Percentiles rank a stretch among this genome's conserved stretches.
Conservation (phyloP, 37 sponge, comb jelly and placozoan species). For the Agelas oroides region DNA sequence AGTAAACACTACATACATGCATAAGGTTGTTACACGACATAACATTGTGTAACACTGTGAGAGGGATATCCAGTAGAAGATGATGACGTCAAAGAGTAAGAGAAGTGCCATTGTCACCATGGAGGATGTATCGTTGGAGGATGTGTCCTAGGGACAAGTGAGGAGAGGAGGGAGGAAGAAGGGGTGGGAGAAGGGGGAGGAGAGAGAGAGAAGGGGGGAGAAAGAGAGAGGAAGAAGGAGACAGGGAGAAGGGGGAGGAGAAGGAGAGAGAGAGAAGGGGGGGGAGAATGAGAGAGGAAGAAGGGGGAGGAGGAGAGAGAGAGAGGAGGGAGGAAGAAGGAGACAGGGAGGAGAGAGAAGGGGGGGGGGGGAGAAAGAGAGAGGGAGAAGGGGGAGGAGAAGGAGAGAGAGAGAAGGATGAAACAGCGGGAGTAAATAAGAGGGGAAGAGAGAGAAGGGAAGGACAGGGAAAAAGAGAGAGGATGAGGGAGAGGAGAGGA, state of each 20-base stretch:
- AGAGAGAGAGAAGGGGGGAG: background rate
- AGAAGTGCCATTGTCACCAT: conserved; percentile 38
- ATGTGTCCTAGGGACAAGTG: conserved; percentile 23
- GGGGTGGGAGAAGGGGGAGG: background rate
- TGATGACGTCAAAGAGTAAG: conserved; percentile 44
- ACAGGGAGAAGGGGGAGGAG: background rate
- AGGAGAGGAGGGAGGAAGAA: background rate
- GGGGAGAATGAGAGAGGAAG: background rate
- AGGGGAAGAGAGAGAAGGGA: no score
- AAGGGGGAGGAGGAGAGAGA: background rate
- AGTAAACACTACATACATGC: no score
- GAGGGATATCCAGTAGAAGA: conserved; percentile 81
- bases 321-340: background rate
- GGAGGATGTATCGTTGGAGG: conserved; percentile 4
- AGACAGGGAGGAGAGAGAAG: background rate
- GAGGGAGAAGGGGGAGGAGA: background rate
- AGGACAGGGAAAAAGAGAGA: no score
- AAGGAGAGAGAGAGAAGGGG: background rate
- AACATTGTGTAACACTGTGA: conserved; percentile 25
- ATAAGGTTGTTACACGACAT: background rate
- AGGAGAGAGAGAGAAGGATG: background rate
- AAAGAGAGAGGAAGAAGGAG: no score
- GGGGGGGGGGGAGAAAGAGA: background rate
- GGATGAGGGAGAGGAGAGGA: no score
- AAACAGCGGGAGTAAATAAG: background rate